phyloP scores from a whole-genome alignment of 2,888 invertebrate species.

The Himalopsyche japonica region DNA sequence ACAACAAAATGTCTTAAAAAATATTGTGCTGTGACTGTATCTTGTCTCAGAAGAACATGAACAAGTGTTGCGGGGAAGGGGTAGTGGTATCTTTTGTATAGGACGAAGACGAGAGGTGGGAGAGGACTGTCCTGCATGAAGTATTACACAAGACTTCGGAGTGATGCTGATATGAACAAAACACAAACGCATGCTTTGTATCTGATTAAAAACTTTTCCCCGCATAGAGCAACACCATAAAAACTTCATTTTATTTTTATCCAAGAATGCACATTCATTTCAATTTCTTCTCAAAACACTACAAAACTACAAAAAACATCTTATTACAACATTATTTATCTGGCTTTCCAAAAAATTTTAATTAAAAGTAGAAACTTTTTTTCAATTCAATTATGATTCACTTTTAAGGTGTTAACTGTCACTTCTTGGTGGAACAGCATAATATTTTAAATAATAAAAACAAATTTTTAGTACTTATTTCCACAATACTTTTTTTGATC shows the following conservation, averaged over 20 bases:
- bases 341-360: no score
- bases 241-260: background rate
- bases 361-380: no score
- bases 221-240: background rate
- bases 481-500: no score
- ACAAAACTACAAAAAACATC: no score
- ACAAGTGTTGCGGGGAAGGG: background rate
- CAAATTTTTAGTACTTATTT: no score
- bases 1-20: background rate
- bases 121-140: background rate
- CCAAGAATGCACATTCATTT: no score
- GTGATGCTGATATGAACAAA: background rate
- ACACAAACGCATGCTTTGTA: background rate
- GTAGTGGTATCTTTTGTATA: background rate
- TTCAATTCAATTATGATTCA: no score
- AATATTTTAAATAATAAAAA: no score
- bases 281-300: no score
- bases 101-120: background rate
- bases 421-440: no score
- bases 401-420: no score
- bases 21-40: background rate
- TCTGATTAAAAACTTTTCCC: background rate
- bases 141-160: background rate
- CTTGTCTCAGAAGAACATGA: background rate
- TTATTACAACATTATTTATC: no score